Conservation (phyloP, 2,888 invertebrate species). For the Cerastis leucographa region DNA sequence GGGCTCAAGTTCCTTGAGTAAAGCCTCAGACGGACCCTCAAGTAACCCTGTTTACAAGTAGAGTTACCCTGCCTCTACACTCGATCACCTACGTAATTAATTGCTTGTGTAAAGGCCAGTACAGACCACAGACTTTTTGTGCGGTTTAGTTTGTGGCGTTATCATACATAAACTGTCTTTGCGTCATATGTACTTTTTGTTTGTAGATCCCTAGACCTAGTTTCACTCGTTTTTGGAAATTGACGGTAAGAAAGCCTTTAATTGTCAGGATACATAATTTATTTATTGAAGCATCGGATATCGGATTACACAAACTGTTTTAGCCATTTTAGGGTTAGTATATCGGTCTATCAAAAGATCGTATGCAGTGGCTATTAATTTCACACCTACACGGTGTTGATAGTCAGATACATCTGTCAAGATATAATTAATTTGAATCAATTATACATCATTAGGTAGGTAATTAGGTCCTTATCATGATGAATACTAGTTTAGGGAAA, state of each 20-base stretch:
- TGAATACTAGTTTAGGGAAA: neutral
- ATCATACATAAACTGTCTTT: neutral
- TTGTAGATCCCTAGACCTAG: neutral
- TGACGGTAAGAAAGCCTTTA: neutral
- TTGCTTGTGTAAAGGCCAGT: conserved; percentile 35
- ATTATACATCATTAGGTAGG: conserved; percentile 10
- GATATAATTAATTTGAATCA: conserved; percentile 25
- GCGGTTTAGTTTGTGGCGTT: neutral
- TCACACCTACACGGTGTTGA: conserved; percentile 17
- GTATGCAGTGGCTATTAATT: conserved; percentile 20
- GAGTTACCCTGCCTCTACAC: conserved; percentile 31
- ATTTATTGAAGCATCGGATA: neutral
- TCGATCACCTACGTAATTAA: conserved; percentile 58
- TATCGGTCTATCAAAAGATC: neutral
- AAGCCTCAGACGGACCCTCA: conserved; percentile 30
- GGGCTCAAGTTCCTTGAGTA: conserved; percentile 20
- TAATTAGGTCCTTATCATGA: neutral
- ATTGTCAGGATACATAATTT: neutral
- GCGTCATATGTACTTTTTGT: neutral
- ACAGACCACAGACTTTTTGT: conserved; percentile 9
- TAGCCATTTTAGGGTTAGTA: neutral
- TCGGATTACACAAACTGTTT: neutral
- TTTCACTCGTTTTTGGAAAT: neutral
- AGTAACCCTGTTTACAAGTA: conserved; percentile 42
- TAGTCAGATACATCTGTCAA: conserved; percentile 18